These are phyloP conservation scores for Amphipoea lucens DNA, from an alignment of 2,888 invertebrate species.

Conservation along the genomic window DNA sequence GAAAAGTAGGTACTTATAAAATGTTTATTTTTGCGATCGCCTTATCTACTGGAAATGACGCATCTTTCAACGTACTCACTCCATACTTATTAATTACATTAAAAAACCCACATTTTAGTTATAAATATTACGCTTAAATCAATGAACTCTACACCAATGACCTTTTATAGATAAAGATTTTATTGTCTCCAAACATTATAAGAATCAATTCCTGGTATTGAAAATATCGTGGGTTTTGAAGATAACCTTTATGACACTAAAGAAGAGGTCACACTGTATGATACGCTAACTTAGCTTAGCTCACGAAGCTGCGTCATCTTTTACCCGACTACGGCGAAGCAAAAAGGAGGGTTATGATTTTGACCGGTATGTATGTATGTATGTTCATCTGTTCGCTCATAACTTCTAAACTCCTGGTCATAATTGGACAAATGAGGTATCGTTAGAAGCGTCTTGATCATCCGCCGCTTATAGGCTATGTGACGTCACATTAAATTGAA, in stretches of 20 bases:
- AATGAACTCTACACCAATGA: conserved; percentile 38
- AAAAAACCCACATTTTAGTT: background rate
- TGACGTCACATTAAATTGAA: no score
- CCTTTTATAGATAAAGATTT: conserved; percentile 36
- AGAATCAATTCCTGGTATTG: conserved; percentile 37
- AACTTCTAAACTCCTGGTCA: no score
- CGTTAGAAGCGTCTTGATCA: no score
- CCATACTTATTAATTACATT: background rate
- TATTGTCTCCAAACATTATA: conserved; percentile 37
- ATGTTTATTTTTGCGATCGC: background rate
- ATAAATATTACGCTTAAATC: conserved; percentile 17
- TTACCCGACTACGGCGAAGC: no score
- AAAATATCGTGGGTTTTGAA: conserved; percentile 13
- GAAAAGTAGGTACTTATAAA: background rate
- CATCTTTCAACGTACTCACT: background rate
- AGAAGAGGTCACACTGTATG: conserved; percentile 3
- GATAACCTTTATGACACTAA: conserved; percentile 49
- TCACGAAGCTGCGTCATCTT: background rate
- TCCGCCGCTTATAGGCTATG: no score
- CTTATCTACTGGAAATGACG: conserved; percentile 7
- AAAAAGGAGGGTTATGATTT: no score
- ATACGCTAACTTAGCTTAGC: conserved; percentile 1
- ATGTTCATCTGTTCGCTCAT: no score
- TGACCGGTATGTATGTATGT: no score
- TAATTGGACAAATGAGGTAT: no score